Conservation (phyloP, 2,113 vertebrate genomes). For the Salvelinus sp. region DNA sequence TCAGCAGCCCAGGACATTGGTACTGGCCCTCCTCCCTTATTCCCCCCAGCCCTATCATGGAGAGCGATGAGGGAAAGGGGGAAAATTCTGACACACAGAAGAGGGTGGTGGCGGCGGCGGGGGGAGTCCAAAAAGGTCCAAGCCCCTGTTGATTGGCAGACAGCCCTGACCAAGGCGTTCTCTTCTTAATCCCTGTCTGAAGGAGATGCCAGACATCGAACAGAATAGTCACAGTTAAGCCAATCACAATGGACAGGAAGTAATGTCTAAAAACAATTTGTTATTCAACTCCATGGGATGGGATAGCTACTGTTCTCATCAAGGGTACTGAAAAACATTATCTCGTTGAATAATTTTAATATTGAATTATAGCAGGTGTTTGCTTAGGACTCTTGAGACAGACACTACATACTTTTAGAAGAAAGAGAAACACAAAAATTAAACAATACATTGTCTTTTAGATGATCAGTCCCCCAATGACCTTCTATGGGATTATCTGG, state of each 20-base stretch:
- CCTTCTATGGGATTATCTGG: neutral
- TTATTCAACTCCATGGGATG: neutral
- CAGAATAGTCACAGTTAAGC: conserved; percentile 23
- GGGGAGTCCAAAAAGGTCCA: neutral
- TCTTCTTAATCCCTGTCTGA: conserved; percentile 41
- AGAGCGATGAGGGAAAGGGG: conserved; percentile 41
- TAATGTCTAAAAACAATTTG: conserved; percentile 2
- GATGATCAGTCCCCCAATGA: neutral
- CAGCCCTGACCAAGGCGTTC: conserved; percentile 34
- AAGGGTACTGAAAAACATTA: neutral
- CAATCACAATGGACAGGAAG: conserved; percentile 42
- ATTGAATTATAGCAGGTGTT: neutral
- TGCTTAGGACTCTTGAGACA: neutral
- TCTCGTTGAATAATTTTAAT: neutral
- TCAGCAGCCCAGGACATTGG: conserved; percentile 42
- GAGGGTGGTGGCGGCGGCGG: neutral
- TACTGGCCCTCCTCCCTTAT: conserved; percentile 45
- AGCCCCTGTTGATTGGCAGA: conserved; percentile 19
- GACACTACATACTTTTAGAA: neutral
- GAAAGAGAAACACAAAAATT: neutral
- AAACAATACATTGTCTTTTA: neutral
- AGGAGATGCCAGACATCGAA: conserved; percentile 15
- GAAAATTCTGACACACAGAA: conserved; percentile 24
- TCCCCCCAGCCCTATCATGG: conserved; percentile 42
- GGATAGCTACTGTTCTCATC: neutral